phyloP scores from a whole-genome alignment of 2,888 invertebrate species.

The Notodonta dromedarius region DNA sequence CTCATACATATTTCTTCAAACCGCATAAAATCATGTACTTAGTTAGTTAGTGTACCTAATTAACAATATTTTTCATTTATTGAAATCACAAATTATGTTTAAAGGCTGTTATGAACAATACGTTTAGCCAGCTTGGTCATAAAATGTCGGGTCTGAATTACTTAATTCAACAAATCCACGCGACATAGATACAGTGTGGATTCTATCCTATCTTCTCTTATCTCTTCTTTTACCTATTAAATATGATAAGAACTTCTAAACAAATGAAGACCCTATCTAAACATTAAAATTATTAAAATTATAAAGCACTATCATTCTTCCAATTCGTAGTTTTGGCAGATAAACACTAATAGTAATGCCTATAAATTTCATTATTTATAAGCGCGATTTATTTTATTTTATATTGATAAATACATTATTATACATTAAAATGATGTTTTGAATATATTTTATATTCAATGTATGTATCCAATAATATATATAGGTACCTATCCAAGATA shows the following conservation, averaged over 20 bases:
- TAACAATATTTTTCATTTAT: not conserved
- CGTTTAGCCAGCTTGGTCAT: slow-evolving; percentile 77
- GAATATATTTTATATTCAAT: too few relatives aligned
- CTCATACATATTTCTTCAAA: not conserved
- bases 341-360: not conserved
- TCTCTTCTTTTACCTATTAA: not conserved
- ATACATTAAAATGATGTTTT: too few relatives aligned
- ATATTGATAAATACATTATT: too few relatives aligned
- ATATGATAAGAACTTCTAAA: too few relatives aligned
- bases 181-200: slow-evolving; percentile 3
- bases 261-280: too few relatives aligned
- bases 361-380: too few relatives aligned
- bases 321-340: too few relatives aligned
- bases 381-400: too few relatives aligned
- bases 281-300: too few relatives aligned
- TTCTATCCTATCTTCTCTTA: not conserved
- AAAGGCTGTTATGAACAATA: slow-evolving; percentile 57
- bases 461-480: too few relatives aligned
- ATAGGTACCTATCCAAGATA: too few relatives aligned
- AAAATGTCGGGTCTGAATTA: slow-evolving; percentile 57
- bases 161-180: slow-evolving; percentile 16
- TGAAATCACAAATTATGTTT: slow-evolving; percentile 32
- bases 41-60: not conserved
- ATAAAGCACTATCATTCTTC: too few relatives aligned
- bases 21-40: not conserved